Conservation (phyloP, 1,140 invertebrate genomes). For the Aporrectodea caliginosa region DNA sequence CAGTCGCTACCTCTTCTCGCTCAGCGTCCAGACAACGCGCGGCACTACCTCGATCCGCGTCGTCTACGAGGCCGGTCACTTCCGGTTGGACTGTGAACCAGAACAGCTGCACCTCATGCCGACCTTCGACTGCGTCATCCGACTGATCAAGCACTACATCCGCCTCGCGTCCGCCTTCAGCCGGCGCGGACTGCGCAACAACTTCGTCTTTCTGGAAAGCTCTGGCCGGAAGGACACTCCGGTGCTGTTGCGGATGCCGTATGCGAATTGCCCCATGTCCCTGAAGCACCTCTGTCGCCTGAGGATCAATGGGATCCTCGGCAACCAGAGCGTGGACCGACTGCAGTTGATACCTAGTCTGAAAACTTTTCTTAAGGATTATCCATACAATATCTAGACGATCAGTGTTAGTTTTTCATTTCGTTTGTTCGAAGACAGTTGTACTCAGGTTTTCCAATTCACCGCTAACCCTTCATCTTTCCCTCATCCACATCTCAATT, state of each 20-base stretch:
- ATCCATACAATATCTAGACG: background rate
- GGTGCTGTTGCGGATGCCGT: slow-evolving; percentile 66
- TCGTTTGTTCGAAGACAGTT: no score
- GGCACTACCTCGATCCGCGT: slow-evolving; percentile 79
- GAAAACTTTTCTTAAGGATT: background rate
- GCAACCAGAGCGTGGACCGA: background rate
- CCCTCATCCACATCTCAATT: no score
- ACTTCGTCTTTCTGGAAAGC: slow-evolving; percentile 71
- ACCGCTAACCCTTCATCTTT: no score
- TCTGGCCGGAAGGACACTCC: slow-evolving; percentile 68
- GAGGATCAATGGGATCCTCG: background rate
- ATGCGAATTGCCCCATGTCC: slow-evolving; percentile 58
- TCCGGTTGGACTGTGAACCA: slow-evolving; percentile 72
- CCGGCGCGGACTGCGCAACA: slow-evolving; percentile 34
- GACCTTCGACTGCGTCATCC: slow-evolving; percentile 69
- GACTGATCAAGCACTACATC: slow-evolving; percentile 72
- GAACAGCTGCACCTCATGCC: slow-evolving; percentile 62
- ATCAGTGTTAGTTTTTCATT: no score
- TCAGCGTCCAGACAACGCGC: slow-evolving; percentile 75
- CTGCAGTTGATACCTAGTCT: background rate
- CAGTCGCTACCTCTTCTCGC: slow-evolving; percentile 70
- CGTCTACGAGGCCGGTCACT: slow-evolving; percentile 62
- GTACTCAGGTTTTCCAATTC: no score
- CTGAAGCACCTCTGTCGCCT: slow-evolving; percentile 47
- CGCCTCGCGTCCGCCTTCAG: background rate